A percentile compares a stretch with the other conserved stretches of the same genome.
Evolutionary conservation across 2,888 invertebrate species (phyloP).

Genomic region (Drosophila subsilvestris): DNA sequence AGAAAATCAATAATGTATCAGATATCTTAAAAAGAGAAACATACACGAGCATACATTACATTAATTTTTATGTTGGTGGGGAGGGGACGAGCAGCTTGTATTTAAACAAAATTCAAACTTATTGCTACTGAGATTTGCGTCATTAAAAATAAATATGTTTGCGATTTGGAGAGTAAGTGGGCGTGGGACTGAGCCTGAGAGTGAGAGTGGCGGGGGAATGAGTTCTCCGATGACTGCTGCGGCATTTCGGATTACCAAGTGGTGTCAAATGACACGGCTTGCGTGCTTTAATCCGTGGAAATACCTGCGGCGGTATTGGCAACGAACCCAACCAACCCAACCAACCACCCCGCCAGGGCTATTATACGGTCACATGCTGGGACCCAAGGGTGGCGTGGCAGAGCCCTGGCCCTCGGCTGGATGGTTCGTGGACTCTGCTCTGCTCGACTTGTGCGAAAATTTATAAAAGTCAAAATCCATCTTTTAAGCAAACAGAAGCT

Average conservation of each 20-base stretch:
- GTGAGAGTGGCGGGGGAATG: slow-evolving; percentile 25
- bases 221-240: slow-evolving; percentile 57
- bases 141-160: slow-evolving; percentile 79
- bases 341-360: slow-evolving; percentile 54
- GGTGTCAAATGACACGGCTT: slow-evolving; percentile 82
- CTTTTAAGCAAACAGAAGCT: slow-evolving; percentile 77
- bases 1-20: too few species aligned
- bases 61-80: too few species aligned
- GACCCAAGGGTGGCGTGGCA: slow-evolving; percentile 23
- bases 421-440: slow-evolving; percentile 22
- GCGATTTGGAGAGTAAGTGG: slow-evolving; percentile 44
- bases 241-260: slow-evolving; percentile 79
- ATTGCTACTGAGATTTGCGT: slow-evolving; percentile 66
- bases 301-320: slow-evolving; percentile 74
- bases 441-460: slow-evolving; percentile 75
- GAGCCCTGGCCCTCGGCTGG: neutral
- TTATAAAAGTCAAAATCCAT: slow-evolving; percentile 81
- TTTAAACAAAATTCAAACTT: slow-evolving; percentile 60
- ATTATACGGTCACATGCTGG: slow-evolving; percentile 78
- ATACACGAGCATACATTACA: too few species aligned
- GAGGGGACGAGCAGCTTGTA: slow-evolving; percentile 25
- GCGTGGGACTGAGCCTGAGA: slow-evolving; percentile 38
- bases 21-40: too few species aligned
- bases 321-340: slow-evolving; percentile 42
- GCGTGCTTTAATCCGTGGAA: slow-evolving; percentile 77